Percentiles rank a stretch among this genome's conserved stretches.
Evolutionary conservation across 2,888 invertebrate species (phyloP).

Genomic region (Eilema griseolum): DNA sequence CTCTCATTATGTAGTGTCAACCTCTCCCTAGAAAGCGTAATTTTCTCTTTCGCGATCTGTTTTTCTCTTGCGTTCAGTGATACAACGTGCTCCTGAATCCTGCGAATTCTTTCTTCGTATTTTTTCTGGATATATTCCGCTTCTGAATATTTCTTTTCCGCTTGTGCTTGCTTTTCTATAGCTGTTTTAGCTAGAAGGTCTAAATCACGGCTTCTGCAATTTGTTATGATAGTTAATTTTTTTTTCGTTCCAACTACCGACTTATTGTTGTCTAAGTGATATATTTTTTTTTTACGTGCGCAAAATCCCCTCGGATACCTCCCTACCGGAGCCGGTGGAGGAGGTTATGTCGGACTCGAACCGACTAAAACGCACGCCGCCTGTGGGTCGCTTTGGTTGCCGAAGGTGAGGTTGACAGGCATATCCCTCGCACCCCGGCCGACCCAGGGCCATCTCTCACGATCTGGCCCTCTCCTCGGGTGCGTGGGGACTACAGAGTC

Average conservation of each 20-base stretch:
- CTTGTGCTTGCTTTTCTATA: slow-evolving; percentile 87
- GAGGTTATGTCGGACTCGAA: no score
- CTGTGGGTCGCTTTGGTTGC: no score
- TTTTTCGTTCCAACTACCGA: neutral
- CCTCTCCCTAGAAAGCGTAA: slow-evolving; percentile 87
- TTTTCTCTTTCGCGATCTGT: slow-evolving; percentile 88
- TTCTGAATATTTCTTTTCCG: slow-evolving; percentile 85
- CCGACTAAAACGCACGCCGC: no score
- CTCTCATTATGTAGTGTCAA: slow-evolving; percentile 84
- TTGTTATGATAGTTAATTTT: neutral
- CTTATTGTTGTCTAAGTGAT: no score
- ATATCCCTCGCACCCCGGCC: no score
- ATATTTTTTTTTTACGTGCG: no score
- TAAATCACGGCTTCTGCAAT: slow-evolving; percentile 78
- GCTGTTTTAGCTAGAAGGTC: slow-evolving; percentile 86
- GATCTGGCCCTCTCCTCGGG: no score
- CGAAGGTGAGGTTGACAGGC: no score
- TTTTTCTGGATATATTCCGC: slow-evolving; percentile 84
- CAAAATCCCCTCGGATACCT: no score
- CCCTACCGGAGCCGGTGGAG: no score
- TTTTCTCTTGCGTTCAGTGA: slow-evolving; percentile 86
- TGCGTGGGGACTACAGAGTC: no score
- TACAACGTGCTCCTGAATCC: slow-evolving; percentile 86
- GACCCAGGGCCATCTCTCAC: no score
- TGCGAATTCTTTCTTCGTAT: slow-evolving; percentile 86